Base-by-base conservation (phyloP, 2,888 invertebrate genomes). In the Ochlodes sylvanus region DNA sequence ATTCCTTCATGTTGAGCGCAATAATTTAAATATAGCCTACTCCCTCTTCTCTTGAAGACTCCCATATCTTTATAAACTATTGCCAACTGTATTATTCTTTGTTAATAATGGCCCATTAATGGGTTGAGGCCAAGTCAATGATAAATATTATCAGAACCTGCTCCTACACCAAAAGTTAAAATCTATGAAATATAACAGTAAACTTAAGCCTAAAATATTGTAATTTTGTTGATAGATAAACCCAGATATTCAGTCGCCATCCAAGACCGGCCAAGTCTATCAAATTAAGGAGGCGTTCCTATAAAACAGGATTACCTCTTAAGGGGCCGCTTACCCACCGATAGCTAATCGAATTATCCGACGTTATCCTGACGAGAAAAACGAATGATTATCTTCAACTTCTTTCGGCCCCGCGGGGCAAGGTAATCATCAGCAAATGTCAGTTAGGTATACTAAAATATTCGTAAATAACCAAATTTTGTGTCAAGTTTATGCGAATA, bases 281-380 rank as follows among this genome's bases (percentile, higher is more conserved):
- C 82, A 83, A 82, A 83, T 85, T 85, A 86, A 83, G 81, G 79
- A 79, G 76, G 73, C 75, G 75, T 72, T 74, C 75, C 81, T 85
- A 88, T 84, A 86, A 86, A 89, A 89, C 77, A 83, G 84, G 87
- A 90, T 89, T 87, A 88, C 84, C 84, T 85, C 84, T 86, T 83
- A 84, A 85, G 85, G 86, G 88, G 79, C 78, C 84, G 82, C 81
- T 84, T 84, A 85, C 83, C 86, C 84, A 86, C 88, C 86, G 83
- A 88, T 88, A 85, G 82, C 86, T 90, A 90, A 92, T 91, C 88
- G 87, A 90, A 90, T 92, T 90, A 91, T 86, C 85, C 82, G 73
- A 74, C 81, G 87, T 89, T 89, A 89, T 90, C 84, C 88, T 76
- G 77, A 85, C 85, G 88, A 88, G 87, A 90, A 90, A 89, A 90